Evolutionary conservation across 2,888 invertebrate genomes (phyloP).

Genomic region (Chalcosyrphus nemorum): DNA sequence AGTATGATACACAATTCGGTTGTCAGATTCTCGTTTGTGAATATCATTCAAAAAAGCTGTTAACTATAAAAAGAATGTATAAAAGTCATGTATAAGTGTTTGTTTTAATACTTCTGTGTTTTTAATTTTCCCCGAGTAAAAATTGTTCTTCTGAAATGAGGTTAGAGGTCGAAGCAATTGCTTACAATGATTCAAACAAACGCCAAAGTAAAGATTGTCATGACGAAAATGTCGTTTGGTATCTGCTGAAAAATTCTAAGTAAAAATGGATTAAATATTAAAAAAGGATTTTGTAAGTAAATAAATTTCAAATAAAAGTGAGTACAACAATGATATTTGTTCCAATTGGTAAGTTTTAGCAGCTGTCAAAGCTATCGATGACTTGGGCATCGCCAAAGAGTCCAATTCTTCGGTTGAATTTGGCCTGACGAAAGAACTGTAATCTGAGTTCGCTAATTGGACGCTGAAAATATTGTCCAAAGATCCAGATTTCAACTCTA

Average conservation of each 20-base stretch:
- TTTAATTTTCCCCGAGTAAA: constrained; percentile 62
- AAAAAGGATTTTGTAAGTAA: not conserved
- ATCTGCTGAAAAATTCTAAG: constrained; percentile 74
- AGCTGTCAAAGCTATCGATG: no score
- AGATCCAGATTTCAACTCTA: no score
- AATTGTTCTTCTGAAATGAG: constrained; percentile 67
- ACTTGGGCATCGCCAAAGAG: no score
- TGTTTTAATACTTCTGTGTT: constrained; percentile 73
- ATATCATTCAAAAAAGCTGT: constrained; percentile 75
- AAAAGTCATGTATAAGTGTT: not conserved
- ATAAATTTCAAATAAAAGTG: no score
- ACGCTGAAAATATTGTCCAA: not conserved
- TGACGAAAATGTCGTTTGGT: constrained; percentile 76
- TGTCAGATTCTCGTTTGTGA: constrained; percentile 74
- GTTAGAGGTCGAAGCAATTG: constrained; percentile 54
- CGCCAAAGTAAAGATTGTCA: constrained; percentile 77
- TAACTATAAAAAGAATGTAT: constrained; percentile 71
- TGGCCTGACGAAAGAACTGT: no score
- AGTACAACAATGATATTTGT: no score
- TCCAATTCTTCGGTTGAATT: no score
- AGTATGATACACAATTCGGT: constrained; percentile 75
- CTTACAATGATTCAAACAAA: constrained; percentile 77
- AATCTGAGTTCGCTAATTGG: no score
- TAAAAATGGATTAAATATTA: not conserved
- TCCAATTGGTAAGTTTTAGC: no score